phyloP scores from a whole-genome alignment of 2,113 vertebrate species.

The Oplegnathus fasciatus region DNA sequence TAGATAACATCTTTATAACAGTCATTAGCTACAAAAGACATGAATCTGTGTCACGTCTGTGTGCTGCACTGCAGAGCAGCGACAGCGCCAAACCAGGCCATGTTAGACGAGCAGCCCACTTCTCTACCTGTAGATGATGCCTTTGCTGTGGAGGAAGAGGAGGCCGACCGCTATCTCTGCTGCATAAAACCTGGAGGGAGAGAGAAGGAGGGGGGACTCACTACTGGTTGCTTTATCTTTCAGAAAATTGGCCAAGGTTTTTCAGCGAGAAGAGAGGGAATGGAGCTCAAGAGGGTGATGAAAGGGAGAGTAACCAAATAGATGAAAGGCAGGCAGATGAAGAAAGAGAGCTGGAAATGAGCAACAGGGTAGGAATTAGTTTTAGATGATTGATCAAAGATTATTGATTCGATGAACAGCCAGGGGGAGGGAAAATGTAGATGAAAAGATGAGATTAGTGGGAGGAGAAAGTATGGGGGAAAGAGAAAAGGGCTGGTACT shows the following conservation, averaged over 20 bases:
- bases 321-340: slow-evolving; percentile 66
- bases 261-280: slow-evolving; percentile 26
- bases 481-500: slow-evolving; percentile 25
- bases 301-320: slow-evolving; percentile 73
- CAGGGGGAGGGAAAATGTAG: slow-evolving; percentile 33
- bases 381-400: slow-evolving; percentile 76
- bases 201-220: neutral
- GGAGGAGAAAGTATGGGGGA: slow-evolving; percentile 38
- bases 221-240: slow-evolving; percentile 39
- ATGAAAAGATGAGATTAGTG: slow-evolving; percentile 58
- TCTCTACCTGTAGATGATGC: slow-evolving; percentile 92
- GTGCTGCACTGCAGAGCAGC: slow-evolving; percentile 9
- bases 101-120: slow-evolving; percentile 25
- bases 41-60: slow-evolving; percentile 52
- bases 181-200: slow-evolving; percentile 89
- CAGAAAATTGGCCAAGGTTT: slow-evolving; percentile 32
- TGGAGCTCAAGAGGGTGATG: slow-evolving; percentile 69
- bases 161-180: slow-evolving; percentile 92
- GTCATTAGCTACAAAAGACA: slow-evolving; percentile 60
- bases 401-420: slow-evolving; percentile 75
- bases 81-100: slow-evolving; percentile 30
- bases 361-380: slow-evolving; percentile 51
- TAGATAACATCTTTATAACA: slow-evolving; percentile 65
- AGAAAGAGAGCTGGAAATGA: slow-evolving; percentile 62
- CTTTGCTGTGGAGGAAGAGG: slow-evolving; percentile 94